These are phyloP conservation scores for Gallinago stenura DNA, from an alignment of 2,797 vertebrate genomes.

Conservation along the genomic window DNA sequence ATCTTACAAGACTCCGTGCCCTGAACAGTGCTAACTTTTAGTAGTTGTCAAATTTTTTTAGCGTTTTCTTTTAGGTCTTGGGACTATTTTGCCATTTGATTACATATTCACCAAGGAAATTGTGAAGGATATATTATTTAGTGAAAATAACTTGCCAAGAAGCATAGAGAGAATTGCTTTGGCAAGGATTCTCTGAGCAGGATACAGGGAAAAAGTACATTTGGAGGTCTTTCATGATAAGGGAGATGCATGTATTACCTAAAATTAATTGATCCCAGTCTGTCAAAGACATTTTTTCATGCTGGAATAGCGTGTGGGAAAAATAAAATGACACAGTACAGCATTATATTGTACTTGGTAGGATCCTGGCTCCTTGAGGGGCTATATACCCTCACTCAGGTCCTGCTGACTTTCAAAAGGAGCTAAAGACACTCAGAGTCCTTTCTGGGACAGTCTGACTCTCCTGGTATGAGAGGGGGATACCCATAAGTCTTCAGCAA, in stretches of 20 bases:
- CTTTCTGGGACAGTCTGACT: background rate
- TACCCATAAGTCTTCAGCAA: slow-evolving; percentile 17
- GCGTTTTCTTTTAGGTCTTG: background rate
- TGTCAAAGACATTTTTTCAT: slow-evolving; percentile 17
- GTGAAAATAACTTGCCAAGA: background rate
- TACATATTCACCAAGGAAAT: background rate
- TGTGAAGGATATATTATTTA: background rate
- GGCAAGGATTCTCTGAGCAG: background rate
- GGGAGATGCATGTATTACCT: background rate
- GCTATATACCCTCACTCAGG: background rate
- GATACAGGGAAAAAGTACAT: background rate
- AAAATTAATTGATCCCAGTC: slow-evolving; percentile 23
- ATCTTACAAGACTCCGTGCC: background rate
- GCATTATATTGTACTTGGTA: background rate
- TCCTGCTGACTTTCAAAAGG: background rate
- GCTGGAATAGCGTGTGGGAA: background rate
- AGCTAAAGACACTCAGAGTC: background rate
- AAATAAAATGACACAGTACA: background rate
- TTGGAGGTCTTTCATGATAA: background rate
- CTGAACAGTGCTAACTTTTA: background rate
- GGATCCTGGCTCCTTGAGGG: background rate
- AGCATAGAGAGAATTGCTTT: background rate
- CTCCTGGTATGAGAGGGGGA: background rate
- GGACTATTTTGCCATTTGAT: background rate
- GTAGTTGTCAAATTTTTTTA: background rate